phyloP scores from a whole-genome alignment of 2,113 vertebrate species.

The Menura novaehollandiae region DNA sequence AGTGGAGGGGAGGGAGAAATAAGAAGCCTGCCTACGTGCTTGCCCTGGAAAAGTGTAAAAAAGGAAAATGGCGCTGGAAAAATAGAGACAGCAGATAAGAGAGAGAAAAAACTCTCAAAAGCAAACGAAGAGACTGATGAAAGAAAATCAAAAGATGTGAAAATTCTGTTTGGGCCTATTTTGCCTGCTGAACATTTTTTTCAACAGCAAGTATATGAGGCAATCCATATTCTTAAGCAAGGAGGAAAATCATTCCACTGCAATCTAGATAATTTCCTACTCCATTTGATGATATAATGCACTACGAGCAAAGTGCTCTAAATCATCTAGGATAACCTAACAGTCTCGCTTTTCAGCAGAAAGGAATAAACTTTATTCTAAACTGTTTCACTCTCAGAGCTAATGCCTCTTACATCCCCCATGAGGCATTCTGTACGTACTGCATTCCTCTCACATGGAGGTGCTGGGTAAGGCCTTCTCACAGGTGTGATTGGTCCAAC shows the following conservation, averaged over 20 bases:
- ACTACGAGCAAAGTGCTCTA: constrained; percentile 23
- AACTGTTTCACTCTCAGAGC: neutral
- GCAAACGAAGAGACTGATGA: neutral
- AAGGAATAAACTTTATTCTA: neutral
- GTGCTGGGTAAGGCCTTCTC: neutral
- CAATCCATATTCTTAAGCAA: constrained; percentile 25
- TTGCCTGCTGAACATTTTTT: neutral
- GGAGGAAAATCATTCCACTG: neutral
- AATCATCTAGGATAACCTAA: constrained; percentile 16
- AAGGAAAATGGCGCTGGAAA: neutral
- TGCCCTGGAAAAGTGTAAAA: neutral
- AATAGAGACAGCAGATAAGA: neutral
- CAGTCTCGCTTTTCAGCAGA: neutral
- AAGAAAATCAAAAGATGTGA: neutral
- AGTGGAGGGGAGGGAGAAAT: neutral
- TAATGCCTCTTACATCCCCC: neutral
- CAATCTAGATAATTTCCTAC: constrained; percentile 32
- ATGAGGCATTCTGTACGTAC: rapidly evolving
- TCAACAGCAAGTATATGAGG: neutral
- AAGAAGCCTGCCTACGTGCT: neutral
- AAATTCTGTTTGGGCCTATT: neutral
- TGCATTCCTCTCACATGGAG: neutral
- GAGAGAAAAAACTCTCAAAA: neutral
- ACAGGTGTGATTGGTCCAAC: neutral
- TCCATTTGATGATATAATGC: constrained; percentile 4